phyloP scores from a whole-genome alignment of 2,113 vertebrate genomes.

The Eulacestoma nigropectus region DNA sequence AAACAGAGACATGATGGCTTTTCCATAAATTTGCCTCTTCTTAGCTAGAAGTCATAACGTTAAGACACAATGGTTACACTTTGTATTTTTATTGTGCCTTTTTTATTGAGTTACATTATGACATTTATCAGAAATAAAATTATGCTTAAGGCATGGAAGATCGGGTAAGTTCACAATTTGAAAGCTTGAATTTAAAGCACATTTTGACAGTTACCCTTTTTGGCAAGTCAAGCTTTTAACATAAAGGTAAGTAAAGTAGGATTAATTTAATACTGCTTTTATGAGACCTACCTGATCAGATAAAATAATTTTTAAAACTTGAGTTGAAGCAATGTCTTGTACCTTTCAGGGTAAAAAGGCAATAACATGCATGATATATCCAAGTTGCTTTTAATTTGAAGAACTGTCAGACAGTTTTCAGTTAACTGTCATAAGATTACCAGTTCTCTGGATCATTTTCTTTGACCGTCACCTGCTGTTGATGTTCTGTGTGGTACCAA shows the following conservation, averaged over 20 bases:
- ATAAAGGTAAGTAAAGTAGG: neutral
- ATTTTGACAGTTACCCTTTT: neutral
- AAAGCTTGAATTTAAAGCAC: neutral
- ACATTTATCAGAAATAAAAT: neutral
- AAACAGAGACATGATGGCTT: neutral
- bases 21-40: neutral
- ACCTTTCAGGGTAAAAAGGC: neutral
- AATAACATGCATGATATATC: neutral
- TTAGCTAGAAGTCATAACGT: neutral
- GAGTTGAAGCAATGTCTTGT: neutral
- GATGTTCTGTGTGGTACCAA: neutral
- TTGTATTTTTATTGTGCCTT: neutral
- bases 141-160: neutral
- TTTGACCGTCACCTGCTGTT: neutral
- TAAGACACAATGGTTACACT: neutral
- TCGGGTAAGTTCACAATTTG: neutral
- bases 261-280: neutral
- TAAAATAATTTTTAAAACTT: neutral
- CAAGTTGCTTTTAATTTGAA: neutral
- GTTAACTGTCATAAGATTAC: neutral
- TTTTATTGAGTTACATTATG: neutral
- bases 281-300: neutral
- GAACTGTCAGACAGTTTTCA: neutral
- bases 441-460: neutral
- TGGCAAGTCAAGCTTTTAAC: neutral